phyloP scores from a whole-genome alignment of 2,888 invertebrate genomes.

The Hyppa rectilinea region DNA sequence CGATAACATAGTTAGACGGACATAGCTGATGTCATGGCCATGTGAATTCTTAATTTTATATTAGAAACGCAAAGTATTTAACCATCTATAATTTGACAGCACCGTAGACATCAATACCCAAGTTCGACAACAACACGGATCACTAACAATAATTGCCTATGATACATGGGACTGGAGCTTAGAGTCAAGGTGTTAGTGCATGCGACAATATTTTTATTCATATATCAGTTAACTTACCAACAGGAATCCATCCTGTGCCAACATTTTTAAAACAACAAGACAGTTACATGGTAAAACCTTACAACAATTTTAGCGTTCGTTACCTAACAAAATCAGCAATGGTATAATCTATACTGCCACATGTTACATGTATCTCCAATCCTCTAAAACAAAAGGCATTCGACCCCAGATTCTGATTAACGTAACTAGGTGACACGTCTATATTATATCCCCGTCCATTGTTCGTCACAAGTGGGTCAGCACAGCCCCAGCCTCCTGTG shows the following conservation, averaged over 20 bases:
- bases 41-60: constrained; percentile 42
- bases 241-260: background rate
- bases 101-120: background rate
- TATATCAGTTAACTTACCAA: background rate
- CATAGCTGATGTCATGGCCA: constrained; percentile 38
- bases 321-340: background rate
- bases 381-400: constrained; percentile 45
- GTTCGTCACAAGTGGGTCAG: constrained; percentile 56
- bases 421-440: constrained; percentile 31
- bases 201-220: background rate
- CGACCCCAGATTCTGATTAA: constrained; percentile 45
- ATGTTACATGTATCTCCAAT: background rate
- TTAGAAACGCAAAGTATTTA: constrained; percentile 25
- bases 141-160: background rate
- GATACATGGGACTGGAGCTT: background rate
- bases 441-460: constrained; percentile 42
- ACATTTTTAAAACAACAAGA: background rate
- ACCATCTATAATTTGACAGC: constrained; percentile 1
- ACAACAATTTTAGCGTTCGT: background rate
- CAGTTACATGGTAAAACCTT: background rate
- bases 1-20: constrained; percentile 60
- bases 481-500: constrained; percentile 23
- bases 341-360: background rate
- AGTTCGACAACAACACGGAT: background rate
- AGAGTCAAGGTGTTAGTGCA: background rate